Base-by-base conservation (phyloP, 2,888 invertebrate genomes). In the Drosophila parthenogenetica region DNA sequence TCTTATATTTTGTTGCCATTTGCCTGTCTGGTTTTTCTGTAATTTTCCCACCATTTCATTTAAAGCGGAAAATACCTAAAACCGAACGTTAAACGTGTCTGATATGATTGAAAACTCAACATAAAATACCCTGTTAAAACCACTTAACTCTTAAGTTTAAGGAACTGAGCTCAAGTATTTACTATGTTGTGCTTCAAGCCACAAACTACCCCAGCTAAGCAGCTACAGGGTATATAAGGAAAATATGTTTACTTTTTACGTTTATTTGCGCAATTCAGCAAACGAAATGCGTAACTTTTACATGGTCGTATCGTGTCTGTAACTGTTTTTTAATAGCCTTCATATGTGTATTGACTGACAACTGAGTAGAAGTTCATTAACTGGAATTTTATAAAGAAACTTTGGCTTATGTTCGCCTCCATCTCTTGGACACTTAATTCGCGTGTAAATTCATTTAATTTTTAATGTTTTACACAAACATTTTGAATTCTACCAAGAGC, bases 381-480 rank as follows among this genome's bases (percentile, higher is more conserved):
- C 69, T 72, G 75, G 48, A 69, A 63, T 79, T 79, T 73, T 75
- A 77, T 80, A 68, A 48, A 74, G 64, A 77, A 82, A 81, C 77
- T 82, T 82, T 82, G 72, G 8, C 1, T 22, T 2, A 5, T 19
- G n/a, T 22, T 22, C 22, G 22, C 1, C 22, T 22, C 5, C 22
- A 5, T 22, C 22, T 22, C 5, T 5, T 5, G 5, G 22, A 5
- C 22, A 22, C 22, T 22, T 22, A 22, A 22, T 22, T 22, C 22
- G 22, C 22, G 22, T 22, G 22, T 22, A 22, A 22, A 22, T 22
- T 22, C 22, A 22, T 5, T 22, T 22, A 22, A 22, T 22, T 22
- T 22, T 22, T 22, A 22, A 22, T 22, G 22, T 5, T 5, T 22
- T 22, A 5, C 22, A 22, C 5, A 22, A 5, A 22, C 22, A 5